Conservation (phyloP, 1,140 invertebrate species). For the Saccostrea glomerata region DNA sequence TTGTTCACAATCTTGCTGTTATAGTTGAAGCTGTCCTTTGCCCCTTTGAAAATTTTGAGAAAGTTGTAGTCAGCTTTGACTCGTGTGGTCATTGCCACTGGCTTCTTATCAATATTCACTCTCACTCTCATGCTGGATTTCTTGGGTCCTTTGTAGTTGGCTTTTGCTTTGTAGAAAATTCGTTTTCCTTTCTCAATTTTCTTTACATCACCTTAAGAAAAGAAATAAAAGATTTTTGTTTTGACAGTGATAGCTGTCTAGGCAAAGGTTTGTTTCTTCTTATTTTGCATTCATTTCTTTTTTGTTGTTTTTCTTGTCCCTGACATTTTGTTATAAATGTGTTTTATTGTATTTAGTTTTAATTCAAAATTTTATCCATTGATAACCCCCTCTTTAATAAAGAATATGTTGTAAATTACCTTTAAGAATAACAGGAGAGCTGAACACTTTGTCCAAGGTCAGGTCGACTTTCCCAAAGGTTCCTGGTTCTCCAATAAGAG, state of each 20-base stretch:
- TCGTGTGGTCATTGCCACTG: slow-evolving; percentile 48
- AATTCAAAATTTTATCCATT: no score
- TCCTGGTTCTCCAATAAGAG: slow-evolving; percentile 40
- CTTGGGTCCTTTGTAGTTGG: slow-evolving; percentile 57
- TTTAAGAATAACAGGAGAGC: slow-evolving; percentile 52
- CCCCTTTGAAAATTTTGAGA: slow-evolving; percentile 54
- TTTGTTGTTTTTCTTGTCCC: no score
- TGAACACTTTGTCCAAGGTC: slow-evolving; percentile 54
- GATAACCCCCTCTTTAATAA: no score
- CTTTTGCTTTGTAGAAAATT: slow-evolving; percentile 49
- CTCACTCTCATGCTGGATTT: slow-evolving; percentile 53
- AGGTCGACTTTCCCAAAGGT: slow-evolving; percentile 49
- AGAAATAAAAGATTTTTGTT: background rate
- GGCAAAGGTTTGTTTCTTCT: no score
- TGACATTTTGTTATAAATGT: no score
- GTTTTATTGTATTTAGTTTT: no score
- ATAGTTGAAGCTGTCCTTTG: slow-evolving; percentile 61
- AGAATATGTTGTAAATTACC: slow-evolving; percentile 40
- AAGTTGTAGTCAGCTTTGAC: slow-evolving; percentile 66
- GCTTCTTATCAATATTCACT: slow-evolving; percentile 55
- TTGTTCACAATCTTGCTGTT: slow-evolving; percentile 62
- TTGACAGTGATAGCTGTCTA: no score
- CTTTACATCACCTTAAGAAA: slow-evolving; percentile 56
- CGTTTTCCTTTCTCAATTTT: slow-evolving; percentile 54
- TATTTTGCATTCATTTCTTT: no score